These are phyloP conservation scores for Artibeus jamaicensis DNA, from an alignment of 2,797 vertebrate species.

Conservation along the genomic window DNA sequence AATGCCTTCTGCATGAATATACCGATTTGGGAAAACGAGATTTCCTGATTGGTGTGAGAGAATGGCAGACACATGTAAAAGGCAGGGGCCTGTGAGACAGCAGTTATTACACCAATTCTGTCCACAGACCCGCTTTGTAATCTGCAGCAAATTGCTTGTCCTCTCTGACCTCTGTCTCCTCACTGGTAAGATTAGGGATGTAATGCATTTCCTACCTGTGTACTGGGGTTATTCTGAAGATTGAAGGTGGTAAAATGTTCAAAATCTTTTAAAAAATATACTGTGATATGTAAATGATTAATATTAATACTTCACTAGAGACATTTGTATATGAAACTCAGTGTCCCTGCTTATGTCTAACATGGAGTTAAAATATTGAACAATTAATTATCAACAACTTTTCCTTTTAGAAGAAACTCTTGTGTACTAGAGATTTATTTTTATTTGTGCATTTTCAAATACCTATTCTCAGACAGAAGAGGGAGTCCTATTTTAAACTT, in stretches of 20 bases:
- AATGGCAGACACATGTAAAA: slow-evolving; percentile 31
- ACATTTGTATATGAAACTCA: neutral
- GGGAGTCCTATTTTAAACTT: neutral
- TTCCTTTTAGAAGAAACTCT: neutral
- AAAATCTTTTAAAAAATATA: neutral
- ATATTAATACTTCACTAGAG: neutral
- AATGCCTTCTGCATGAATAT: neutral
- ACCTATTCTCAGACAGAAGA: neutral
- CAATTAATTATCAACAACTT: neutral
- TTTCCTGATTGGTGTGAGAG: slow-evolving; percentile 27
- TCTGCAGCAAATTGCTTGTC: slow-evolving; percentile 19
- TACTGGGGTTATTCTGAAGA: slow-evolving; percentile 9
- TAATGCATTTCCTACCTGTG: neutral
- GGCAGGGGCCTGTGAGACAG: neutral
- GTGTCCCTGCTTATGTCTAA: neutral
- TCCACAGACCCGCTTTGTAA: neutral
- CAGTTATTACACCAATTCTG: slow-evolving; percentile 29
- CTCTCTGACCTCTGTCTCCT: neutral
- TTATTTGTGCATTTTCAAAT: slow-evolving; percentile 18
- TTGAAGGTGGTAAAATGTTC: neutral
- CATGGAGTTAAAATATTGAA: neutral
- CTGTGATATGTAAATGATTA: neutral
- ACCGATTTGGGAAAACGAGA: neutral
- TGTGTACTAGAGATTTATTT: neutral
- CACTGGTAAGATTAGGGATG: neutral